Evolutionary conservation across 2,888 invertebrate genomes (phyloP), one percentile per base, ranked within the genome.

Genomic region (Temnothorax unifasciatus): DNA sequence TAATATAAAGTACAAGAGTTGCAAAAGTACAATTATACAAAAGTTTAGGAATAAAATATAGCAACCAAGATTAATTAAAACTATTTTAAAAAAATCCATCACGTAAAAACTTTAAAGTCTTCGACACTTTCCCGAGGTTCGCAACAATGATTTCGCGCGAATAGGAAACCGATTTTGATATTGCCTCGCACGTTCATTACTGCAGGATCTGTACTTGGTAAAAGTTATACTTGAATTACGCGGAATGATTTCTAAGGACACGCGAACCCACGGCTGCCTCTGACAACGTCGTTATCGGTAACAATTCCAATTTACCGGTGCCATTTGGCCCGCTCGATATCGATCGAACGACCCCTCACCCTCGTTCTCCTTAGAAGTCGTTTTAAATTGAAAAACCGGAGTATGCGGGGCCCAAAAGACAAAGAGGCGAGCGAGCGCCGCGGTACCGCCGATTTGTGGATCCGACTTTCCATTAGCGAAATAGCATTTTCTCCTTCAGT

Each of bases 401-500:
- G 54, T 34, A 44, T 29, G 66, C 83, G 81, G 84, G 84, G 76
- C 88, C 89, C 85, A 71, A 84, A 85, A 89, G 87, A 84, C 87
- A 87, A 82, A 87, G 83, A 87, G 79, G 82, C 41, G 75, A 84
- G 79, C 64, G 47, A 38, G 68, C 63, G 63, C 50, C 73, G 59
- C 84, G 44, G 81, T 76, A 76, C 88, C 76, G 75, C 66, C 85
- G 89, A 89, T 87, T 89, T 83, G 87, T 71, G 84, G 89, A 87
- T 85, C 85, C 61, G 83, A 82, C 85, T 85, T 88, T 88, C 88
- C 88, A 88, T 88, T 88, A 88, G 87, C 83, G 89, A 87, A 88
- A 88, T 87, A 88, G 77, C 85, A 85, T 88, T 81, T 82, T 74
- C 81, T 74, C 57, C 52, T 84, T 83, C 79, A 74, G 41, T 69